Percentiles rank a stretch among this genome's conserved stretches.
Evolutionary conservation across 2,888 invertebrate species (phyloP).

Genomic region (Catocala fraxini): DNA sequence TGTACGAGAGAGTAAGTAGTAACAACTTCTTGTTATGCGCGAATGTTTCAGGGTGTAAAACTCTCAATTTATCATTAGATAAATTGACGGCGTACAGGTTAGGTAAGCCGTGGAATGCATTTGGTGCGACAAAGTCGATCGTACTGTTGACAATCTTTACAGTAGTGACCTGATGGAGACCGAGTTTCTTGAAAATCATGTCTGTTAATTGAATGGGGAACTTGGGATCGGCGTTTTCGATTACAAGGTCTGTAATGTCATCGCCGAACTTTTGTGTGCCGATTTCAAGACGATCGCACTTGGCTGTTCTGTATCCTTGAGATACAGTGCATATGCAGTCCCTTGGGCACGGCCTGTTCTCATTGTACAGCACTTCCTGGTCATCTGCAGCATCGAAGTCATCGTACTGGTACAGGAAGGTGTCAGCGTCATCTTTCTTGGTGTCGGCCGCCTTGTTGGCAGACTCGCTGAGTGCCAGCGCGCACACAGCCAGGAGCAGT

Average conservation of each 20-base stretch:
- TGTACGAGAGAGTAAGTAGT: slow-evolving; percentile 90
- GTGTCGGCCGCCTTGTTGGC: slow-evolving; percentile 72
- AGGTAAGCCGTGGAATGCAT: slow-evolving; percentile 90
- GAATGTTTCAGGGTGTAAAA: slow-evolving; percentile 91
- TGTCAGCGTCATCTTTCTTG: slow-evolving; percentile 70
- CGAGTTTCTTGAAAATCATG: slow-evolving; percentile 88
- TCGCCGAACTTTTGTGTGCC: slow-evolving; percentile 90
- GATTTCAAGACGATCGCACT: slow-evolving; percentile 90
- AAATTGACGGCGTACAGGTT: slow-evolving; percentile 91
- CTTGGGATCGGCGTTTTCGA: slow-evolving; percentile 88
- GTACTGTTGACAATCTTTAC: slow-evolving; percentile 91
- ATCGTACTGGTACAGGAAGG: slow-evolving; percentile 75
- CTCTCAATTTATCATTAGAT: slow-evolving; percentile 89
- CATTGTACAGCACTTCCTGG: slow-evolving; percentile 82
- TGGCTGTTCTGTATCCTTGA: slow-evolving; percentile 88
- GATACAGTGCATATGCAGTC: slow-evolving; percentile 89
- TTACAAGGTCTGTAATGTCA: slow-evolving; percentile 90
- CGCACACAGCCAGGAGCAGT: slow-evolving; percentile 83
- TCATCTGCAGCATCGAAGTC: slow-evolving; percentile 81
- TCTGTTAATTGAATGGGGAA: slow-evolving; percentile 88
- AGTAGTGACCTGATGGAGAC: slow-evolving; percentile 89
- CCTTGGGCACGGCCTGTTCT: slow-evolving; percentile 88
- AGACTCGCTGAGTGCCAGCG: slow-evolving; percentile 74
- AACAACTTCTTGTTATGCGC: slow-evolving; percentile 89
- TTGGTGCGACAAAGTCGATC: slow-evolving; percentile 89